Conservation (phyloP, 2,888 invertebrate genomes). For the Parascotia fuliginaria region DNA sequence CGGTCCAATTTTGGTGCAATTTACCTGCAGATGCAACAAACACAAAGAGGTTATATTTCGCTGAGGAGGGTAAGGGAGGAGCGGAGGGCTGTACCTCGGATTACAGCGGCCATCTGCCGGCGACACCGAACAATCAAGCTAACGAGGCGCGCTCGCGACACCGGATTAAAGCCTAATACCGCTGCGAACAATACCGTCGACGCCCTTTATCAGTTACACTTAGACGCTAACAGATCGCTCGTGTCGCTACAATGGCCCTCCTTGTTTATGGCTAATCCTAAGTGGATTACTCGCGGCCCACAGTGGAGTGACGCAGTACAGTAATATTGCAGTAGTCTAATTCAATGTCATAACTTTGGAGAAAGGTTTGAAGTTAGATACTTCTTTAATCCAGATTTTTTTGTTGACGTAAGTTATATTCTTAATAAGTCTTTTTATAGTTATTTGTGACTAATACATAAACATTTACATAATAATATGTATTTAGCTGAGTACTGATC, state of each 20-base stretch:
- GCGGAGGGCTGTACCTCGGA: slow-evolving; percentile 65
- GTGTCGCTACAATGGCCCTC: slow-evolving; percentile 76
- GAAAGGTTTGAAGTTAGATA: too few relatives aligned
- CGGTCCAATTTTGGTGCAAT: slow-evolving; percentile 81
- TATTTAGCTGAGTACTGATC: too few relatives aligned
- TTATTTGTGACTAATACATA: too few relatives aligned
- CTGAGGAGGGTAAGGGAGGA: slow-evolving; percentile 39
- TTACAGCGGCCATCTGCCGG: slow-evolving; percentile 82
- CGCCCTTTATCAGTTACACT: slow-evolving; percentile 76
- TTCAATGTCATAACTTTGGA: too few relatives aligned
- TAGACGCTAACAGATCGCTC: slow-evolving; percentile 81
- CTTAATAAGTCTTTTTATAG: too few relatives aligned
- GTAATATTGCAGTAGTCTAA: slow-evolving; percentile 35
- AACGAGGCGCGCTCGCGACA: slow-evolving; percentile 80
- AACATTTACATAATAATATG: too few relatives aligned
- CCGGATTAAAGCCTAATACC: slow-evolving; percentile 83
- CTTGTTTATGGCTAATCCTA: slow-evolving; percentile 82
- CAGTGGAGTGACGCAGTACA: slow-evolving; percentile 49
- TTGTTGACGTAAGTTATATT: too few relatives aligned
- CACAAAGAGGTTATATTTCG: slow-evolving; percentile 76
- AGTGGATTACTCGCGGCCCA: slow-evolving; percentile 75
- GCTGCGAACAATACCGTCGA: slow-evolving; percentile 76
- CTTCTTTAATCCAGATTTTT: too few relatives aligned
- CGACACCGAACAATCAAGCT: slow-evolving; percentile 81
- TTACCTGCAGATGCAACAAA: slow-evolving; percentile 85